Base-by-base conservation (phyloP, 1,140 invertebrate genomes). In the Lasioglossum baleicum region DNA sequence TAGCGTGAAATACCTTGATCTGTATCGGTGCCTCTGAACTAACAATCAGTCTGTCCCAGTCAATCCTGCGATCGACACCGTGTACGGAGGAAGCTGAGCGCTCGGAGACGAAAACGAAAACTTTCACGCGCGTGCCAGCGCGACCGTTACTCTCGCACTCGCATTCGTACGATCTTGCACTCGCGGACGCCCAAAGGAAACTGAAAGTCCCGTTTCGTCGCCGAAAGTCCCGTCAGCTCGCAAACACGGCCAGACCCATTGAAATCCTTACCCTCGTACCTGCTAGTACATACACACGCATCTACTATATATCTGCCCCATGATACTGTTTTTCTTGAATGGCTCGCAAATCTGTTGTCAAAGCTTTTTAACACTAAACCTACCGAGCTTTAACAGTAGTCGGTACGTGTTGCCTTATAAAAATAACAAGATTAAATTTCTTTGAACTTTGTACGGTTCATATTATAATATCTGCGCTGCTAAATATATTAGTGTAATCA, bases 171-270 rank as follows among this genome's bases (percentile, higher is more conserved):
- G 87, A 75, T 82, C 87, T 78, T 80, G 81, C 83, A 85, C 88
- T 88, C 83, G 72, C 84, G 89, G 81, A 81, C 82, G 83, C 86
- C 81, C 83, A 88, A 90, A 90, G 87, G 89, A 90, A 91, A 91
- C 90, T 91, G 89, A 91, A 90, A 90, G 89, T 88, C 84, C 85
- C 72, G 82, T 83, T 89, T 86, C 86, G 80, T 87, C 72, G 68
- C 58, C 35, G 35, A 35, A 35, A 35, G 35, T 2, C 17, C 2
- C 35, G 31, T 75, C 44, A 48, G 10, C 10, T 10, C 44, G 44
- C 13, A 65, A 82, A 81, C 78, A 48, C 51, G 56, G 66, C 26
- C 42, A 40, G 44, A 44, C 65, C 40, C 7, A 22, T 42, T 11
- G 0, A 6, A 11, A 2, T 53, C 15, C 6, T 26, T 35, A 35